Evolutionary conservation across 2,888 invertebrate species (phyloP), one percentile per base, ranked within the genome.

Genomic region (Agonopterix heracliana): DNA sequence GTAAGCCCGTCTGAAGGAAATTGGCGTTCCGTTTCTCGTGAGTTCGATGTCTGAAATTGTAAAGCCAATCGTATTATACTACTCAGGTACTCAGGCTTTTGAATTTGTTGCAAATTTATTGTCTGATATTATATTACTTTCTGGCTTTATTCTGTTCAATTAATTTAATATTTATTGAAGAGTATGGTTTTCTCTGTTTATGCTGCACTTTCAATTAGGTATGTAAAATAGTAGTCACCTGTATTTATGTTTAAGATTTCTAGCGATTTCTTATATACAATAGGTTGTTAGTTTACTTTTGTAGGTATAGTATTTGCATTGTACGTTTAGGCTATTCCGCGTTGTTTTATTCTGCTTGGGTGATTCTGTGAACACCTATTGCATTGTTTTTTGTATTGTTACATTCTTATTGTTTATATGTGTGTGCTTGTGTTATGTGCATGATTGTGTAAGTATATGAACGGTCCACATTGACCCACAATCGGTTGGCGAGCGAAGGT

Each of bases 381-480:
- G 43, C 13, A 44, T 46, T 47, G 38, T 47, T 44, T 50, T 13
- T 34, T 3, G 17, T 46, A 26, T 38, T 17, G 4, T 36, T 45
- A n/a, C 14, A 4, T 38, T n/a, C 7, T 35, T 45, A 34, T 1
- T 46, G 46, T 11, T 17, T 12, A 34, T 46, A 43, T 12, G 11
- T 40, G 40, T 34, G n/a, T 26, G 17, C n/a, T 26, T 44, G 34
- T 34, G 13, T 34, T n/a, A 3, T 9, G 13, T 41, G 3, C 5
- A 9, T 41, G 13, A 14, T 36, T 38, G 17, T 48, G 26, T 11
- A 5, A 3, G 41, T 41, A 50, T 55, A 57, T 46, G 54, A 49
- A 52, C 60, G 54, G 49, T 54, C 50, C 60, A 53, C 64, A 68
- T 62, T 71, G 71, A 74, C 69, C 72, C 57, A 70, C 66, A 70